Conservation (phyloP, 2,113 vertebrate species). For the Microtus montanus region DNA sequence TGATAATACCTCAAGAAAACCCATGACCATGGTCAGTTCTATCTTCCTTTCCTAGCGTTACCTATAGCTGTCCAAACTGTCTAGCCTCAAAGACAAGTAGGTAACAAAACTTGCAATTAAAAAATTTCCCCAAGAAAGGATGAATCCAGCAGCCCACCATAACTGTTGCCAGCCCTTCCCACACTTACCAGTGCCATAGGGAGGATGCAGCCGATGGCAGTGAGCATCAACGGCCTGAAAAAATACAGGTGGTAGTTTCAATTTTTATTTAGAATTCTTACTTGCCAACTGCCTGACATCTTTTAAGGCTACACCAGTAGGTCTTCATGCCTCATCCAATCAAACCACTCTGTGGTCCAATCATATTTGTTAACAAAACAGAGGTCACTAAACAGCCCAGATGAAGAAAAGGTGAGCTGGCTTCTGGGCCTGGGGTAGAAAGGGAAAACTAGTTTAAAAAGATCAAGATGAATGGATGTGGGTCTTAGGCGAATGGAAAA, state of each 20-base stretch:
- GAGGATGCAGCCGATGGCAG: conserved; percentile 82
- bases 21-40: background rate
- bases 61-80: conserved; percentile 22
- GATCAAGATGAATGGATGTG: conserved; percentile 56
- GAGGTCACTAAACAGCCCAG: conserved; percentile 48
- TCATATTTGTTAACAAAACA: conserved; percentile 61
- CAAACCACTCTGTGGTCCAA: conserved; percentile 57
- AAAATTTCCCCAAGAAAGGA: conserved; percentile 60
- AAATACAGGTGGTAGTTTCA: conserved; percentile 84
- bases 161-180: conserved; percentile 79
- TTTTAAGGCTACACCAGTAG: conserved; percentile 71
- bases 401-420: conserved; percentile 42
- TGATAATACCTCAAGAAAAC: conserved; percentile 50
- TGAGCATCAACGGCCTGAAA: conserved; percentile 83
- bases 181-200: conserved; percentile 83
- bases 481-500: background rate
- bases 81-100: conserved; percentile 10
- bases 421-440: background rate
- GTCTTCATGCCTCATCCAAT: conserved; percentile 67
- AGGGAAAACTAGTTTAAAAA: conserved; percentile 39
- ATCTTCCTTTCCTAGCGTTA: conserved; percentile 24
- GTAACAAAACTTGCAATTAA: conserved; percentile 63
- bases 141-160: conserved; percentile 78
- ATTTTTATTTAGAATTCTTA: conserved; percentile 82
- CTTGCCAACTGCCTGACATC: conserved; percentile 80